Evolutionary conservation across 1,140 invertebrate genomes (phyloP).

Genomic region (Cydia pomonella): DNA sequence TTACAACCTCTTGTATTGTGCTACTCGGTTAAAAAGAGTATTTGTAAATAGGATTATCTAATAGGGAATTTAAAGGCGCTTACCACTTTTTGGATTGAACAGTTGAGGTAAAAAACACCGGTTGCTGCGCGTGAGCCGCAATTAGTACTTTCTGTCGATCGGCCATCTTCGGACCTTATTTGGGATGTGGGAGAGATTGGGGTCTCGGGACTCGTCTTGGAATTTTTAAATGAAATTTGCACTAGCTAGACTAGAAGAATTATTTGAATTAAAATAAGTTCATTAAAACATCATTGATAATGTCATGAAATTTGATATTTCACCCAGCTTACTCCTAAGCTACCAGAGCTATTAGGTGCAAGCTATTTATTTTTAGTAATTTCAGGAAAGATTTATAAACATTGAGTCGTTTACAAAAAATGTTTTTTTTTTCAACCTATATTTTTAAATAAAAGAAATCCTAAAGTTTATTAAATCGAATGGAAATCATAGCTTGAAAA

Average conservation of each 20-base stretch:
- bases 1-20: neutral
- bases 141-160: slow-evolving; percentile 17
- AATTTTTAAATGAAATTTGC: neutral
- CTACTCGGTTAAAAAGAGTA: neutral
- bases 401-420: no score
- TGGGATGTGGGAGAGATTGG: slow-evolving; percentile 2
- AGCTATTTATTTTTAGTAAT: no score
- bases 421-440: no score
- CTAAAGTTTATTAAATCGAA: no score
- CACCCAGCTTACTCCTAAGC: no score
- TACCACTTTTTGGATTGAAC: neutral
- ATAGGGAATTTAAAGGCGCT: neutral
- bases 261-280: neutral
- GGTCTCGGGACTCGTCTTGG: slow-evolving; percentile 5
- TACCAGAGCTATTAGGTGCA: no score
- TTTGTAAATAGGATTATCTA: neutral
- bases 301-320: no score
- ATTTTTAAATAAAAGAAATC: no score
- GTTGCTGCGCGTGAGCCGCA: neutral
- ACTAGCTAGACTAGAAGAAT: neutral
- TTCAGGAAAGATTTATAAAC: no score
- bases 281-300: no score
- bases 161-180: slow-evolving; percentile 14
- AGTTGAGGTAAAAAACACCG: neutral
- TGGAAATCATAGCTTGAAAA: no score